A percentile compares a stretch with the other conserved stretches of the same genome.
These are phyloP conservation scores for Argopecten irradians DNA, from an alignment of 1,140 invertebrate genomes.

Conservation along the genomic window DNA sequence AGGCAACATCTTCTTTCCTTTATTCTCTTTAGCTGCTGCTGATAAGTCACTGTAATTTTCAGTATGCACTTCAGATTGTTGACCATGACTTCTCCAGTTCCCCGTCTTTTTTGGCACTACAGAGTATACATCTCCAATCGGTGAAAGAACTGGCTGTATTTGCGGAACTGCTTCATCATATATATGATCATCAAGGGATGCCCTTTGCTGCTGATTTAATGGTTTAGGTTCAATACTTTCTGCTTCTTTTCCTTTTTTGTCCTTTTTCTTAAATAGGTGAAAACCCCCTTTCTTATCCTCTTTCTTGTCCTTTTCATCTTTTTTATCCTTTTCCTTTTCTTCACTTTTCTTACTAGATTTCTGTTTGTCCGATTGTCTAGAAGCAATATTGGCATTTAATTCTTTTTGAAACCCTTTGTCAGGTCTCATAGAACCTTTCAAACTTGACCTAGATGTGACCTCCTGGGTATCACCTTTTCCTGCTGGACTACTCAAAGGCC, in stretches of 20 bases:
- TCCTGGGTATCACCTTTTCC: not conserved
- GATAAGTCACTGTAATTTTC: not conserved
- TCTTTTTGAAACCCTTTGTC: not conserved
- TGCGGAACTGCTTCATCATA: not conserved
- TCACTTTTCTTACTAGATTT: not conserved
- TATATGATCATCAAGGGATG: not conserved
- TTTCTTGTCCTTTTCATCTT: not conserved
- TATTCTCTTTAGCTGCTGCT: not conserved
- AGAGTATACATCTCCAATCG: not conserved
- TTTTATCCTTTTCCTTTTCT: not conserved
- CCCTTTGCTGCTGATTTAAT: not conserved
- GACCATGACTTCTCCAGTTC: not conserved
- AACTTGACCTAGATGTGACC: not conserved
- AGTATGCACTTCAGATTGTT: not conserved
- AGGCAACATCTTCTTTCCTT: not conserved
- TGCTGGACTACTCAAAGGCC: not conserved
- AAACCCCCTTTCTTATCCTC: not conserved
- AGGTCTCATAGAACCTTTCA: not conserved
- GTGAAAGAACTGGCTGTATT: not conserved
- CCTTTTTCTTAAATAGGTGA: not conserved
- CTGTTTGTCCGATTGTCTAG: not conserved
- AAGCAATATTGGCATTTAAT: conserved; percentile 8
- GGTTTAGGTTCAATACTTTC: not conserved
- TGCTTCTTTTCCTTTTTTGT: not conserved
- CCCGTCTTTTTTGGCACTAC: not conserved